Conservation (phyloP, 2,888 invertebrate genomes). For the Crioceris asparagi region DNA sequence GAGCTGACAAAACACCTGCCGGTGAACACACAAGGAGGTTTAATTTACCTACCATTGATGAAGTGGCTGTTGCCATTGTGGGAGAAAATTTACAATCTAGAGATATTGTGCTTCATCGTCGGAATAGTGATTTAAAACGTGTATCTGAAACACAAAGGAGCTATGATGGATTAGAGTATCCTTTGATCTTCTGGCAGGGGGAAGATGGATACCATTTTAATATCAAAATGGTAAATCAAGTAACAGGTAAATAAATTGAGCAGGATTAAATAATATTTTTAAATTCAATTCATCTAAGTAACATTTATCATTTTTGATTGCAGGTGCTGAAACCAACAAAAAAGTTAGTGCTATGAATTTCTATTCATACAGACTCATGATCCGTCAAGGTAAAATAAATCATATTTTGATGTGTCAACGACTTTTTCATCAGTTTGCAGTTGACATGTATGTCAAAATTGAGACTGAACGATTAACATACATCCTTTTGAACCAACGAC, state of each 20-base stretch:
- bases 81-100: slow-evolving; percentile 16
- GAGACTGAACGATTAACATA: too few relatives aligned
- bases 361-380: slow-evolving; percentile 13
- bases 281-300: too few relatives aligned
- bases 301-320: too few relatives aligned
- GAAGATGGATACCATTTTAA: too few relatives aligned
- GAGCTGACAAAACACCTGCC: slow-evolving; percentile 28
- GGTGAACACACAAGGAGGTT: slow-evolving; percentile 26
- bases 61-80: slow-evolving; percentile 31
- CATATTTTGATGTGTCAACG: slow-evolving; percentile 8
- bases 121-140: slow-evolving; percentile 3
- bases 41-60: slow-evolving; percentile 31
- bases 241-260: too few relatives aligned
- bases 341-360: slow-evolving; percentile 21
- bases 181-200: slow-evolving; percentile 9
- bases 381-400: not conserved
- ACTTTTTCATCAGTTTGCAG: slow-evolving; percentile 30
- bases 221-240: too few relatives aligned
- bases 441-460: too few relatives aligned
- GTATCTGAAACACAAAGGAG: slow-evolving; percentile 6
- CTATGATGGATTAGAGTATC: slow-evolving; percentile 20
- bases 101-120: too few relatives aligned
- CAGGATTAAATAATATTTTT: too few relatives aligned
- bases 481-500: slow-evolving; percentile 26
- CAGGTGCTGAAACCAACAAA: too few relatives aligned